Evolutionary conservation across 2,888 invertebrate species (phyloP), one percentile per base, ranked within the genome.

Genomic region (Torymus tubicola): DNA sequence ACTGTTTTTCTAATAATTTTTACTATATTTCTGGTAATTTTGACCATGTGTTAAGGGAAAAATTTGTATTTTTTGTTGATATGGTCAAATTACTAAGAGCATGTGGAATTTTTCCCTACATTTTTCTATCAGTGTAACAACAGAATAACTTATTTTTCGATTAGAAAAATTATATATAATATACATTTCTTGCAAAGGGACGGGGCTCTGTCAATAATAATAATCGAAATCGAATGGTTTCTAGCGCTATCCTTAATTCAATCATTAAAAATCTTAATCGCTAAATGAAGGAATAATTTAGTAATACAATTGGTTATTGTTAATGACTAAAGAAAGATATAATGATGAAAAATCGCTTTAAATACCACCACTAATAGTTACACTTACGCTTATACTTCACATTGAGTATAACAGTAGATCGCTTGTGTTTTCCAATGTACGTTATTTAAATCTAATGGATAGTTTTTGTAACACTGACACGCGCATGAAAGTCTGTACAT

Each of bases 371-470:
- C 65, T 70, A 80, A 70, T 75, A 73, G 21, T 58, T 71, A 73
- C 75, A 63, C 53, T 78, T 75, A 81, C 50, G 75, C 58, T 65
- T 72, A 42, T 42, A 81, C 53, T 57, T 75, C 68, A 78, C 81
- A 70, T 78, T 78, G 61, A 81, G 16, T 78, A 72, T 81, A 73
- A 74, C 69, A 68, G 73, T 52, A 74, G 58, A 65, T 78, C 57
- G 58, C 79, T 80, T 77, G 77, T 82, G 57, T 77, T 80, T 82
- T 82, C 77, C 79, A 80, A 77, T 82, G 77, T 77, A 70, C 52
- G 42, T 42, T 42, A 4, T 65, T 64, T 75, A 68, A 73, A 70
- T 73, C 80, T 82, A 79, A 60, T 61, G 61, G 64, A 79, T 72
- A 78, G 70, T 73, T 79, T 42, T 53, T 13, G 63, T 73, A 73